phyloP scores from a whole-genome alignment of 2,888 invertebrate species.

The Stratiomys singularior region DNA sequence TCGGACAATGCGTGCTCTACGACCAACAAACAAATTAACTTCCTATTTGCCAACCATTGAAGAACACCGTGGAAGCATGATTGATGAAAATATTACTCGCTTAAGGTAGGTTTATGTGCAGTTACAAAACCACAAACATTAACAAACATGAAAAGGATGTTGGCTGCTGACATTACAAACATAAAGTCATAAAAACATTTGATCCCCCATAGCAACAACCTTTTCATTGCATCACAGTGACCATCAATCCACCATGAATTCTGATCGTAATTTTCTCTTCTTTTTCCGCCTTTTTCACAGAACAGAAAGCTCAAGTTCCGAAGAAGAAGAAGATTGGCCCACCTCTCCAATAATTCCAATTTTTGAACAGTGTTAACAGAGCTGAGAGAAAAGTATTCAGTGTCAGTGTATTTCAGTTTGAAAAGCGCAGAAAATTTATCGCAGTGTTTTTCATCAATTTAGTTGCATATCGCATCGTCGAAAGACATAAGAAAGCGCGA shows the following conservation, averaged over 20 bases:
- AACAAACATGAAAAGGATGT: not conserved
- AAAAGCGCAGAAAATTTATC: not conserved
- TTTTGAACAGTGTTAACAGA: slow-evolving; percentile 65
- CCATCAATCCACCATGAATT: not conserved
- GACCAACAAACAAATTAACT: slow-evolving; percentile 79
- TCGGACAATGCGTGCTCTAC: slow-evolving; percentile 74
- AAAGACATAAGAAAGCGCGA: not conserved
- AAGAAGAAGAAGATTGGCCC: slow-evolving; percentile 72
- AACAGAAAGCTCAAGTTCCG: slow-evolving; percentile 71
- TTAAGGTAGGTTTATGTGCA: slow-evolving; percentile 58
- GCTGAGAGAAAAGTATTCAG: not conserved
- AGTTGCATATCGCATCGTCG: not conserved
- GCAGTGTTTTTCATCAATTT: slow-evolving; percentile 17
- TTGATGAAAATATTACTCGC: slow-evolving; percentile 62
- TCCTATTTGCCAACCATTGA: slow-evolving; percentile 79
- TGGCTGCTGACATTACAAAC: no score
- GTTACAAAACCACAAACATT: not conserved
- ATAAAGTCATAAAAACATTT: no score
- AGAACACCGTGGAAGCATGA: slow-evolving; percentile 68
- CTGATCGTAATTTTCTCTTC: not conserved
- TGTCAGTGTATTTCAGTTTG: slow-evolving; percentile 30
- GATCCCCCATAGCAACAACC: not conserved
- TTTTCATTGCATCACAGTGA: not conserved
- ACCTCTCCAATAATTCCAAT: slow-evolving; percentile 73
- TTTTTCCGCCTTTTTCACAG: slow-evolving; percentile 61